Evolutionary conservation across 2,113 vertebrate genomes (phyloP).

Genomic region (Pelecanoides urinatrix): DNA sequence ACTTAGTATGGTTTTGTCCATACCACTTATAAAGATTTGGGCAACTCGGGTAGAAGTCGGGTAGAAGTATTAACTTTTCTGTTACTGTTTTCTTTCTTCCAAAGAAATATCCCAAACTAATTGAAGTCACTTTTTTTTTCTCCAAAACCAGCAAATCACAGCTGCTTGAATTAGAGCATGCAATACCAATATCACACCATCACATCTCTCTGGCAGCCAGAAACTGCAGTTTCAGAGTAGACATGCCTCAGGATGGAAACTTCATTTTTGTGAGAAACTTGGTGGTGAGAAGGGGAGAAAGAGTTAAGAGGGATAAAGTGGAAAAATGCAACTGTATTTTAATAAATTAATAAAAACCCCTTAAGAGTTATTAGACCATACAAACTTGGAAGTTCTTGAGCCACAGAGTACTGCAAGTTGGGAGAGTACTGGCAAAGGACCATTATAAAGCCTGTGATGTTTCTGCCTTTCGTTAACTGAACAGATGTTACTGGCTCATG

Average conservation of each 20-base stretch:
- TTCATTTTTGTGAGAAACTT: neutral
- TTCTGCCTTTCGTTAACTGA: neutral
- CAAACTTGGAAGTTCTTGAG: neutral
- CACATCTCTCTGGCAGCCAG: neutral
- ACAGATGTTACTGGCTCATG: neutral
- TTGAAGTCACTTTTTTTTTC: neutral
- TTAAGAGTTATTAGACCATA: neutral
- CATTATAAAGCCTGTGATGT: neutral
- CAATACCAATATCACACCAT: neutral
- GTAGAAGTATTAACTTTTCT: neutral
- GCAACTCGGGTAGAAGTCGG: rapidly evolving
- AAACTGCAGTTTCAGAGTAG: neutral
- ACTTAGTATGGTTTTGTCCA: neutral
- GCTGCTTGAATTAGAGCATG: neutral
- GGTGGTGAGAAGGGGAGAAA: neutral
- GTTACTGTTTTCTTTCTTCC: neutral
- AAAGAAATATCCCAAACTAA: neutral
- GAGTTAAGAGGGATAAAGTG: neutral
- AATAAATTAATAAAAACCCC: neutral
- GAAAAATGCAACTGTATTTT: neutral
- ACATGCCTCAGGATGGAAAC: neutral
- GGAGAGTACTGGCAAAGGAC: neutral
- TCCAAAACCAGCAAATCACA: neutral
- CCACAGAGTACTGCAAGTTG: neutral
- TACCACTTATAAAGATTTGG: neutral